Evolutionary conservation across 2,113 vertebrate genomes (phyloP), one percentile per base, ranked within the genome.

Genomic region (Barbus barbus): DNA sequence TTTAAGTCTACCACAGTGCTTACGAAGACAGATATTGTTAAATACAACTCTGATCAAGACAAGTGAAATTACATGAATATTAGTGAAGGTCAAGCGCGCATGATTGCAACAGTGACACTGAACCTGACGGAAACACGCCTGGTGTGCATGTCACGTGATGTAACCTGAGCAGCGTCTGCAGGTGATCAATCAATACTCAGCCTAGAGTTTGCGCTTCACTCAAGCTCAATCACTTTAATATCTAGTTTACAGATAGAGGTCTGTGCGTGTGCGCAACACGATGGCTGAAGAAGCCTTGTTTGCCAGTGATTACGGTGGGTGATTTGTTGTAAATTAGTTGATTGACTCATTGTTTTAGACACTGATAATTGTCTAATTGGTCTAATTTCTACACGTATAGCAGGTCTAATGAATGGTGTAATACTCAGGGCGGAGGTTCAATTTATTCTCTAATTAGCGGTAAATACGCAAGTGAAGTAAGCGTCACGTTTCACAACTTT

Each of bases 231-330:
- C 87, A 87, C 84, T 87, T 46, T 58, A 51, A 48, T 56, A 79
- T 28, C n/a, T 77, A 65, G 81, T 89, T 20, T 92, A 91, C 90
- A 87, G 87, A 78, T 74, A 61, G 9, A 84, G 86, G 76, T 75
- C 79, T 41, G 69, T 51, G 75, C 73, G 48, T 36, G 46, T 22
- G 51, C 56, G 61, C 74, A 80, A 74, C 73, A 82, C 31, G 31
- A 94, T 95, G 93, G 91, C 92, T 0, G 91, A 90, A 84, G 89
- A 89, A 33, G 77, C 87, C 51, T 85, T 63, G 83, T 82, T 84
- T 82, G 12, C 89, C 74, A 71, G 88, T 88, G 90, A 91, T 28
- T 92, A 92, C 14, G 93, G 94, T 95, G 92, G 56, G 85, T 89
- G 72, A 83, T 83, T 83, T 81, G 79, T 20, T 67, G 69, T 76